Base-by-base conservation (phyloP, 1,140 invertebrate species). In the Papilio dardanus region DNA sequence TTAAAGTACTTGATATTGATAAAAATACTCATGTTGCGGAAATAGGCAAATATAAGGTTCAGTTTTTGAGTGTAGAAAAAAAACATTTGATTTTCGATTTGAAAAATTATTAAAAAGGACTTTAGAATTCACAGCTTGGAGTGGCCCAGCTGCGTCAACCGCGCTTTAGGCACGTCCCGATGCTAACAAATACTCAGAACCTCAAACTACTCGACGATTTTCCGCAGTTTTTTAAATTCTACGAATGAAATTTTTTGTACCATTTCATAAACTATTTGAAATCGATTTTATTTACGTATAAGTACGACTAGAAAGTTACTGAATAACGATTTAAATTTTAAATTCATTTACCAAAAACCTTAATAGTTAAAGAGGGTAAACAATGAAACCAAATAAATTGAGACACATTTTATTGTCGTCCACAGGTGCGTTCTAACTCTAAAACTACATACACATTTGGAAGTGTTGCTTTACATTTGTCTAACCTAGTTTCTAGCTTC, bases 401-500 rank as follows among this genome's bases (percentile, higher is more conserved):
- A 78, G 83, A 90, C 86, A 89, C 85, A 78, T 80, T 92, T 92
- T 92, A 92, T 92, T 92, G 90, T 92, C 90, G 90, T 91, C 88
- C 90, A 92, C 90, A 86, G 88, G 89, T 92, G 89, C 90, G 85
- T 79, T 77, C 88, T 89, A 90, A 77, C 74, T 80, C 83, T 83
- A 85, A 74, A 37, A 75, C 80, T 82, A 83, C 77, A 80, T 81
- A 71, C 66, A 71, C 73, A 76, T 71, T 67, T 54, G 71, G 42
- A 73, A 78, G 19, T 71, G 50, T 42, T 73, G 68, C 50, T 50
- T 74, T 77, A 79, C 76, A 77, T 77, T 73, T 24, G 16, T 54
- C 31, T 50, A 31, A 30, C 28, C 24, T 71, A 71, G 24, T 19
- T 46, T 16, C 4, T 46, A 46, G 24, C 31, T 40, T 68, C 21